phyloP scores from a whole-genome alignment of 37 sponge, comb jelly and placozoan species.

The Aplysina aerophoba region DNA sequence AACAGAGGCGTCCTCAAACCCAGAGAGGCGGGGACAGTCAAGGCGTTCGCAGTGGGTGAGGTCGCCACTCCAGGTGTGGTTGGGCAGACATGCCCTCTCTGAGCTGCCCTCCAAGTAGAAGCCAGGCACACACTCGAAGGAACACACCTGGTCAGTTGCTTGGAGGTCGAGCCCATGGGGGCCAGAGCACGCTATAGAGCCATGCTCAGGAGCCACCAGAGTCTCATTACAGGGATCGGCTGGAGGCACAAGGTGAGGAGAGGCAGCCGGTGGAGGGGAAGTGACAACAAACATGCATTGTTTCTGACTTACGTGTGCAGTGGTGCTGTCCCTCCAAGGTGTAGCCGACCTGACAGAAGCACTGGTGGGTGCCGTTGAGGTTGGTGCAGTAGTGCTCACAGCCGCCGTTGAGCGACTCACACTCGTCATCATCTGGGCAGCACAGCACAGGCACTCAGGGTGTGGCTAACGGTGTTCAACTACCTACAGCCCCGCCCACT shows the following conservation, averaged over 20 bases:
- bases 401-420: neutral
- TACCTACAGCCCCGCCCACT: no score
- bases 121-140: neutral
- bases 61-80: conserved; percentile 25
- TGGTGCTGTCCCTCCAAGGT: neutral
- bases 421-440: neutral
- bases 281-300: no score
- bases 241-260: neutral
- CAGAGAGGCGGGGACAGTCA: neutral
- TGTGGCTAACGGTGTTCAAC: no score
- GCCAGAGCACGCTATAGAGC: neutral
- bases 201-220: conserved; percentile 5
- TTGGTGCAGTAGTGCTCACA: conserved; percentile 1
- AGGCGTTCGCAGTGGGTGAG: neutral
- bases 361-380: neutral
- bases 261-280: neutral
- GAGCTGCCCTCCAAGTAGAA: conserved; percentile 4
- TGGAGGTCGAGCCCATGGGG: conserved; percentile 6
- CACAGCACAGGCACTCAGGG: no score
- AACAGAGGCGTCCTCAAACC: neutral
- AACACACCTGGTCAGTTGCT: neutral
- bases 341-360: neutral
- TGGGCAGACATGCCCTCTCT: neutral
- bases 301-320: neutral
- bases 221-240: conserved; percentile 16